Conservation (phyloP, 2,888 invertebrate genomes). For the Arctia plantaginis region DNA sequence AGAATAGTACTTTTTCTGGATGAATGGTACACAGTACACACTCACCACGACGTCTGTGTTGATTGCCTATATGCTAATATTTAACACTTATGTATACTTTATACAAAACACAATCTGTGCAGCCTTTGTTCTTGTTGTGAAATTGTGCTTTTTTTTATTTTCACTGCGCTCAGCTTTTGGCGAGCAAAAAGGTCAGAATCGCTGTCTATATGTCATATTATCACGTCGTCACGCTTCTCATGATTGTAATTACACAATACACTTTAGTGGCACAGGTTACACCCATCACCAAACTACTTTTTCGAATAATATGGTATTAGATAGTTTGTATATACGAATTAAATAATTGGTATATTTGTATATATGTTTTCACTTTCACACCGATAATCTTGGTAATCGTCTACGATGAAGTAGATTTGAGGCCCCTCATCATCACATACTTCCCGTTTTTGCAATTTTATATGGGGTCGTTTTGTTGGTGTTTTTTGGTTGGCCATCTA, state of each 20-base stretch:
- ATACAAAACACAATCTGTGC: background rate
- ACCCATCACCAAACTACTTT: background rate
- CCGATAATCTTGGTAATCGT: too few species aligned
- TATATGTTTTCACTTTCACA: too few species aligned
- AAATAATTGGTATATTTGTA: too few species aligned
- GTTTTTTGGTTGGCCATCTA: too few species aligned
- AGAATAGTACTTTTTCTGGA: too few species aligned
- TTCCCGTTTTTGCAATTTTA: too few species aligned
- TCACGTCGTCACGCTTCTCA: background rate
- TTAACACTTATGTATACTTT: background rate
- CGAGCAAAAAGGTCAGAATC: conserved; percentile 53
- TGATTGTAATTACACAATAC: background rate
- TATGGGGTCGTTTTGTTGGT: too few species aligned
- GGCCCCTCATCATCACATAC: too few species aligned
- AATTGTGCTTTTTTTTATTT: conserved; percentile 33
- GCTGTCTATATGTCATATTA: background rate
- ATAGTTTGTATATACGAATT: too few species aligned
- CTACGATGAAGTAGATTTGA: too few species aligned
- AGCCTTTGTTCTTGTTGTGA: conserved; percentile 2
- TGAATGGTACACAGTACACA: too few species aligned
- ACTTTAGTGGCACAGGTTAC: background rate
- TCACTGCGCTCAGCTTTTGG: conserved; percentile 48
- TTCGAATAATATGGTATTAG: too few species aligned
- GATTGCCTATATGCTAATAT: background rate
- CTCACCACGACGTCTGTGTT: background rate